Base-by-base conservation (phyloP, 2,797 vertebrate species). In the Peromyscus eremicus region DNA sequence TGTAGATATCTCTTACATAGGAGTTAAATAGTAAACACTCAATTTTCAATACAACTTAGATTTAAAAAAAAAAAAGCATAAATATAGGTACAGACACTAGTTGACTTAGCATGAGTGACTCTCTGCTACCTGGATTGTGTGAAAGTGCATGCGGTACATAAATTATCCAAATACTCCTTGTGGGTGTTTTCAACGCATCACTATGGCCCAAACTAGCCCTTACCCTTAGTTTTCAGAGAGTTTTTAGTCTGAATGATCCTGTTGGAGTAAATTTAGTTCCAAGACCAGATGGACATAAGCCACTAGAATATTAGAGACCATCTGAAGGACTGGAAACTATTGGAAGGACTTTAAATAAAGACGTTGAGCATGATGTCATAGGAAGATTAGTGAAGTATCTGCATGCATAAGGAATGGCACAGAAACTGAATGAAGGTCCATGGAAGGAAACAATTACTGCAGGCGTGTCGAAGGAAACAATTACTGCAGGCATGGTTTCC, bases 261-360 rank as follows among this genome's bases (percentile, higher is more conserved):
- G n/a, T 11, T 3, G 14, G 12, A 92, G 27, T 37, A 95, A 84
- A 55, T 21, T 80, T 91, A 83, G 40, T 93, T 43, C 27, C n/a
- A 88, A 21, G 5, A 82, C 19, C 46, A 23, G 76, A 29, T 52
- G 6, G 32, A 84, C 40, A 94, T 46, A 76, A 9, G 6, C 76
- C 81, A 57, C 81, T 71, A 92, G 9, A 91, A 88, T 64, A 88
- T 68, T 83, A 82, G 83, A 89, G 23, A 29, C 37, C 34, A 86
- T 91, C 13, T 95, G 19, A 77, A 94, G 34, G 81, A 83, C 46
- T 83, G 34, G 62, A 95, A 96, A 82, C 46, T 43, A 86, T 79
- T 79, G 89, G 77, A 94, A 40, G 21, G 79, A 89, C 64, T 94
- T 95, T 57, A 94, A 79, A 91, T 89, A 29, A 89, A 83, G 21